A percentile compares a stretch with the other conserved stretches of the same genome.
These are phyloP conservation scores for Adrianichthys oophorus DNA, from an alignment of 2,797 vertebrate species.

Conservation along the genomic window DNA sequence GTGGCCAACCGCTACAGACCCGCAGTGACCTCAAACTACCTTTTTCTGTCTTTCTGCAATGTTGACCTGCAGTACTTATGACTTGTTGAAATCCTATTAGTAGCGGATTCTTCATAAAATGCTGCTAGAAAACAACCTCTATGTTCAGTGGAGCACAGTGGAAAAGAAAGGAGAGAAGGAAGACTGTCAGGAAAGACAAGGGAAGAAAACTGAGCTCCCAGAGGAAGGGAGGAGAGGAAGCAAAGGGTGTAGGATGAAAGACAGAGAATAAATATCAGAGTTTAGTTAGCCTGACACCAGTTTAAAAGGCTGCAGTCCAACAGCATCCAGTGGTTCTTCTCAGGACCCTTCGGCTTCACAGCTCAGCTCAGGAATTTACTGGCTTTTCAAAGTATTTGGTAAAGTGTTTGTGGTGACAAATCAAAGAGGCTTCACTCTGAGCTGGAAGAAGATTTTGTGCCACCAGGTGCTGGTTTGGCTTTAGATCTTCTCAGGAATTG, in stretches of 20 bases:
- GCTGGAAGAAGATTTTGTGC: too few relatives aligned
- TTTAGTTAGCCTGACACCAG: neutral
- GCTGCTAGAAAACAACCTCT: neutral
- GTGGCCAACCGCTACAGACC: conserved; percentile 26
- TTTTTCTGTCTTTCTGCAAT: too few relatives aligned
- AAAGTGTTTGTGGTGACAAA: too few relatives aligned
- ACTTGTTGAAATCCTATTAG: too few relatives aligned
- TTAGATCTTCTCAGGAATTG: too few relatives aligned
- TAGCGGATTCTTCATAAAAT: neutral
- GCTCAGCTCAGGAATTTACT: too few relatives aligned
- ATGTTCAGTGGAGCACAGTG: neutral
- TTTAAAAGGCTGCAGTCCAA: neutral
- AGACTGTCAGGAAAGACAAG: neutral
- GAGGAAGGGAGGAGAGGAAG: conserved; percentile 1
- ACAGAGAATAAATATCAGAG: conserved; percentile 1
- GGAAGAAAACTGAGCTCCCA: neutral
- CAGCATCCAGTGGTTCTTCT: neutral
- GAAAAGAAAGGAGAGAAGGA: neutral
- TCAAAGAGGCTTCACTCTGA: too few relatives aligned
- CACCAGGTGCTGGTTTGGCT: too few relatives aligned
- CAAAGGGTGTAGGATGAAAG: neutral
- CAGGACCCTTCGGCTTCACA: neutral
- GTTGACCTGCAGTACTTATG: too few relatives aligned
- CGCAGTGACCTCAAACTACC: conserved; percentile 17
- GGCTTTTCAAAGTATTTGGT: too few relatives aligned